These are phyloP conservation scores for Cremastinae sp. DNA, from an alignment of 2,888 invertebrate species.

Conservation along the genomic window DNA sequence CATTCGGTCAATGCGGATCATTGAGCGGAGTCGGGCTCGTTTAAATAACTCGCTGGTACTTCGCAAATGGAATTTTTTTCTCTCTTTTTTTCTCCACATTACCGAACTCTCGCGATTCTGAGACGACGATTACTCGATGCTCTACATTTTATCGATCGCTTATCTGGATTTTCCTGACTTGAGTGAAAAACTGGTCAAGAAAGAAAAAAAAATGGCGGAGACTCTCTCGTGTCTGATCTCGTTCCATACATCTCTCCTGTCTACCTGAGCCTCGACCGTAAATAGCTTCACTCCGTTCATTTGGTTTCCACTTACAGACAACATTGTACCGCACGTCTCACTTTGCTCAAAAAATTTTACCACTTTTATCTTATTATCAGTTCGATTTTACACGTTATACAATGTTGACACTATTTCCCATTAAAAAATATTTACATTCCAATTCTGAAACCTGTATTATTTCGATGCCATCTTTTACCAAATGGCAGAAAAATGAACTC, in stretches of 20 bases:
- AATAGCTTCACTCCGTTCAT: constrained; percentile 47
- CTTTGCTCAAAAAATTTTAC: too few relatives aligned
- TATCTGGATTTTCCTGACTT: constrained; percentile 38
- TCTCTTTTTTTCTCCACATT: constrained; percentile 15
- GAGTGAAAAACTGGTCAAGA: constrained; percentile 39
- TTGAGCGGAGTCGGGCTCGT: constrained; percentile 23
- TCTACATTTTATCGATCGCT: constrained; percentile 22
- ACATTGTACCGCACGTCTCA: constrained; percentile 40
- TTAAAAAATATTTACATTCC: too few relatives aligned
- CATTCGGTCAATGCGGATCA: constrained; percentile 42
- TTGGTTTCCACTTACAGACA: constrained; percentile 47
- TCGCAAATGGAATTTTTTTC: constrained; percentile 31
- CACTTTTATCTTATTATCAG: too few relatives aligned
- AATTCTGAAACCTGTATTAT: too few relatives aligned
- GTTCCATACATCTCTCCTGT: constrained; percentile 35
- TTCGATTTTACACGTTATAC: too few relatives aligned
- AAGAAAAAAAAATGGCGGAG: constrained; percentile 2
- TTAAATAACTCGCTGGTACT: constrained; percentile 23
- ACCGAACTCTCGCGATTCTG: constrained; percentile 11
- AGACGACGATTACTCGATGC: constrained; percentile 29
- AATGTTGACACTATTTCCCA: too few relatives aligned
- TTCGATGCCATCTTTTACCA: too few relatives aligned
- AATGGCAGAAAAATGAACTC: too few relatives aligned
- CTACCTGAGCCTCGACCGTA: constrained; percentile 41
- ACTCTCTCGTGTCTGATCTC: constrained; percentile 43